Base-by-base conservation (phyloP, 2,888 invertebrate genomes). In the Odontocolon sp. region DNA sequence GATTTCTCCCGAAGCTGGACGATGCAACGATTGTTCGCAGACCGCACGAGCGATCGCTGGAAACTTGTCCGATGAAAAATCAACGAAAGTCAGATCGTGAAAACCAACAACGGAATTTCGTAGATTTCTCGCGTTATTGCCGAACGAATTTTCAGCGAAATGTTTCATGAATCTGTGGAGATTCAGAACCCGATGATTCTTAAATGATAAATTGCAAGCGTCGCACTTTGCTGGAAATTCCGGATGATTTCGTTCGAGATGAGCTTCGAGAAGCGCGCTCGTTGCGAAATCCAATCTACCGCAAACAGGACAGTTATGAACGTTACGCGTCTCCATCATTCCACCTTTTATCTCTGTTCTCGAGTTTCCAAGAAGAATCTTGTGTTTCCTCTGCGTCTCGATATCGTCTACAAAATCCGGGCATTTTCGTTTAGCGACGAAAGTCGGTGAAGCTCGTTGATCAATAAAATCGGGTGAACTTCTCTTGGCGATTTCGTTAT, bases 41-140 rank as follows among this genome's bases (percentile, higher is more conserved):
- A 94, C 92, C 18, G 94, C 93, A 79, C 95, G 93, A 0, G 96
- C 95, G 79, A 96, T 95, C 64, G 95, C 93, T 0, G 96, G 94
- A 86, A 96, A 96, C 87, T 96, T 96, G 81, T 94, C 93, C 73
- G 93, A 94, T 0, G 96, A 94, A 87, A 96, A 97, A 86, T 96
- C 96, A n/a, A 95, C 93, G 87, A 95, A 95, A 1, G 94, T 94
- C 66, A 95, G 91, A 88, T 96, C 95, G 81, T 94, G 93, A 88
- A 94, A 95, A 11, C 95, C 94, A 0, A 93, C 90, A 47, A 94
- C 92, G 0, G 92, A 91, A 77, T 93, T 93, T 80, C 81, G 81
- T 52, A 79, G 77, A 47, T 83, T 89, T 82, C 80, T 85, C 5
- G 86, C 80, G 9, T 68, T 79, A 8, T 63, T 77, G 2, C 9